Percentiles rank a stretch among this genome's conserved stretches.
Evolutionary conservation across 2,888 invertebrate genomes (phyloP).

Genomic region (Callyntrura sp.): DNA sequence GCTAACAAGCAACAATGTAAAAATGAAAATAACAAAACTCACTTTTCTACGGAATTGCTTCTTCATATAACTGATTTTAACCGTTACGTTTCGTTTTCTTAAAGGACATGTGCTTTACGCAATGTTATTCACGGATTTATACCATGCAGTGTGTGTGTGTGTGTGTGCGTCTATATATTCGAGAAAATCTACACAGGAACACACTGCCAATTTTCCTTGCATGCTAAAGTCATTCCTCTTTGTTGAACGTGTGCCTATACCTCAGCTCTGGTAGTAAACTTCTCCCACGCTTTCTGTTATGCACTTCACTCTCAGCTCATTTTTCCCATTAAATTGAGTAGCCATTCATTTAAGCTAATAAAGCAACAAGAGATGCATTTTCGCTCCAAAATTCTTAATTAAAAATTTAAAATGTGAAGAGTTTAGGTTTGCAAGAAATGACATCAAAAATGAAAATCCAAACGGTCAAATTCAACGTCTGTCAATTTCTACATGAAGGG

Average conservation of each 20-base stretch:
- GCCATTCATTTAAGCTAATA: no score
- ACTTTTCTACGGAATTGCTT: conserved; percentile 76
- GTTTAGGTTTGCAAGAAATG: no score
- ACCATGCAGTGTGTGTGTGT: background rate
- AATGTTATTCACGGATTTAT: background rate
- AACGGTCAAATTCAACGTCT: no score
- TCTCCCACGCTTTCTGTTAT: conserved; percentile 75
- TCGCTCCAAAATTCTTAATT: no score
- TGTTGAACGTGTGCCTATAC: background rate
- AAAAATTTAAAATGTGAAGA: no score
- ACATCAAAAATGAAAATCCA: no score
- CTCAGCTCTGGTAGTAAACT: background rate
- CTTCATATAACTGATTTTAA: conserved; percentile 71
- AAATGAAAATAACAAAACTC: conserved; percentile 77
- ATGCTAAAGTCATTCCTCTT: conserved; percentile 21
- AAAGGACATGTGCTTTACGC: conserved; percentile 47
- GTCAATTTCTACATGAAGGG: no score
- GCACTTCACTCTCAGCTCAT: no score
- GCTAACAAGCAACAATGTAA: conserved; percentile 60
- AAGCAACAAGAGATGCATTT: no score
- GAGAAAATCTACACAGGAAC: background rate
- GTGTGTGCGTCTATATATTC: background rate
- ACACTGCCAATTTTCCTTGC: background rate
- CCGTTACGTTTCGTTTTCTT: conserved; percentile 67
- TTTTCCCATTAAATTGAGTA: no score